Evolutionary conservation across 2,113 vertebrate species (phyloP).

Genomic region (Ploceus nigricollis): DNA sequence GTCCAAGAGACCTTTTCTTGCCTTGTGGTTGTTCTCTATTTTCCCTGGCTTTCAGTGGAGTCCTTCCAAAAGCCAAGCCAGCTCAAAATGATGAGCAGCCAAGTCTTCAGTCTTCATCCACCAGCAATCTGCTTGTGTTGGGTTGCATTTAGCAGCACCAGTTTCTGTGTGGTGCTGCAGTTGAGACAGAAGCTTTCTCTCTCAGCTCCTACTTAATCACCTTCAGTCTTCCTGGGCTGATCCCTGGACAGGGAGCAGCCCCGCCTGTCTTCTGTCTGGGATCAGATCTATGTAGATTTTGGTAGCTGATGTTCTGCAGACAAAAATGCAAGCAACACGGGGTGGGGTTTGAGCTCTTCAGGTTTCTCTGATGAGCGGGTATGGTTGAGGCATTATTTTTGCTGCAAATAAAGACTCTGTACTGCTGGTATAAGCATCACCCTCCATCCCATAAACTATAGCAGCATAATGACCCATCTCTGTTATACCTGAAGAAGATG

Average conservation of each 20-base stretch:
- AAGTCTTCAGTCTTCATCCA: not conserved
- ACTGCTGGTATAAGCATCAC: not conserved
- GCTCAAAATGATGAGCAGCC: not conserved
- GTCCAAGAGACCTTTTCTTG: not conserved
- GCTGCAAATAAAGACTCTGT: not conserved
- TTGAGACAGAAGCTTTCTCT: not conserved
- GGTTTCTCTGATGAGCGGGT: not conserved
- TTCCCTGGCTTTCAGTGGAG: not conserved
- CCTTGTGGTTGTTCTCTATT: not conserved
- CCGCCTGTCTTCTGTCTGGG: not conserved
- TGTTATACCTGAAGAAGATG: not conserved
- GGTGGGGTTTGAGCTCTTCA: not conserved
- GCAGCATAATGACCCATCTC: not conserved
- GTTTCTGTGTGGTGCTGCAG: not conserved
- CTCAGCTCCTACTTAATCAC: not conserved
- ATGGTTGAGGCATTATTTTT: not conserved
- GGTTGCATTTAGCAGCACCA: not conserved
- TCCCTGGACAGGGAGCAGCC: not conserved
- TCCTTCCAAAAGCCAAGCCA: not conserved
- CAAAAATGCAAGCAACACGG: not conserved
- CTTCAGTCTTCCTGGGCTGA: not conserved
- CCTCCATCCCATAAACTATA: not conserved
- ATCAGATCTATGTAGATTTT: not conserved
- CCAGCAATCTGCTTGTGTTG: not conserved
- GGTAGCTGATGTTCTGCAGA: not conserved